phyloP scores from a whole-genome alignment of 2,888 invertebrate species.

The Patella ulyssiponensis region DNA sequence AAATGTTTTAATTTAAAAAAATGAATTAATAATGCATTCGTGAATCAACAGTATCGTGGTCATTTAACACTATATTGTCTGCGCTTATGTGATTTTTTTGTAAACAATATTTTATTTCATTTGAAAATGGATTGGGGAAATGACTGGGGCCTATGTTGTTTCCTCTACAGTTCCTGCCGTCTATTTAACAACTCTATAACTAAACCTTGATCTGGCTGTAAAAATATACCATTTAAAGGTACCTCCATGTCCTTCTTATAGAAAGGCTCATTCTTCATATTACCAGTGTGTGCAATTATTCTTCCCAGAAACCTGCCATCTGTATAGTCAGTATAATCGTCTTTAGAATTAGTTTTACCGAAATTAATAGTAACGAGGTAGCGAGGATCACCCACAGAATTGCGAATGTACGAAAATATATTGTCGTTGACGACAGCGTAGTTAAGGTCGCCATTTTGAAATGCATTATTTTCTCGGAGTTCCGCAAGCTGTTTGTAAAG shows the following conservation, averaged over 20 bases:
- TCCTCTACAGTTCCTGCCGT: background rate
- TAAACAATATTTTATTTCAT: too few species aligned
- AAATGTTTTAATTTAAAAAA: too few species aligned
- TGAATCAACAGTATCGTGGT: too few species aligned
- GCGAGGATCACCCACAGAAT: constrained; percentile 21
- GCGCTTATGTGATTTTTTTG: too few species aligned
- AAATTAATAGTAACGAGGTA: constrained; percentile 48
- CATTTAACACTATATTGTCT: too few species aligned
- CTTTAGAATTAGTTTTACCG: constrained; percentile 35
- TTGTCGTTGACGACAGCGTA: constrained; percentile 44
- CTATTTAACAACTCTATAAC: background rate
- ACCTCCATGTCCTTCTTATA: background rate
- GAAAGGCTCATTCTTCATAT: background rate
- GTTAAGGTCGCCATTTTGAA: constrained; percentile 38
- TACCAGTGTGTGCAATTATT: constrained; percentile 3
- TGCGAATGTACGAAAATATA: constrained; percentile 50
- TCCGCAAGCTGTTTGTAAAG: constrained; percentile 29
- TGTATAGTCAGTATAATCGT: constrained; percentile 35
- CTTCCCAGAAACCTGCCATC: background rate
- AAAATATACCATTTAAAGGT: background rate
- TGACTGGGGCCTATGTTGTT: too few species aligned
- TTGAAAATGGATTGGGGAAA: too few species aligned
- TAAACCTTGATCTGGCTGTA: constrained; percentile 6
- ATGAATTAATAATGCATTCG: too few species aligned
- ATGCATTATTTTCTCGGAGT: constrained; percentile 28